Base-by-base conservation (phyloP, 2,113 vertebrate genomes). In the Macquaria australasica region DNA sequence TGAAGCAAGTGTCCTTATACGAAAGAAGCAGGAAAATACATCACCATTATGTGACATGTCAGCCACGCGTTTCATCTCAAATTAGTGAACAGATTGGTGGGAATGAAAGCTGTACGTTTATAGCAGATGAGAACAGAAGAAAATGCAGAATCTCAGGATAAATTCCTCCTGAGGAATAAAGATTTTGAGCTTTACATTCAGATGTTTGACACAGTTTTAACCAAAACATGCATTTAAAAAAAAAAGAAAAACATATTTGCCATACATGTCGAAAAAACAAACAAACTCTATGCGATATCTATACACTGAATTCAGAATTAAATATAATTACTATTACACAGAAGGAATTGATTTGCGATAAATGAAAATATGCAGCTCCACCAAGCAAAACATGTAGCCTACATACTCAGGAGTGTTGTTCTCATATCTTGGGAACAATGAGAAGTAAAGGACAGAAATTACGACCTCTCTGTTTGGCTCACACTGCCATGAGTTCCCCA, bases 401-500 rank as follows among this genome's bases (percentile, higher is more conserved):
- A 25, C 39, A 28, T 25, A 18, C 77, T 81, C 62, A 60, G 53
- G 70, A 39, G 71, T 70, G 45, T 34, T 87, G 88, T 89, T 88
- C 51, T 86, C 62, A 83, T 85, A 59, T 86, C 82, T 73, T 25
- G 78, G 80, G 74, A 93, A 93, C 89, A 90, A 89, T 80, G 86
- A 89, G 90, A 87, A 79, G 78, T 71, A 91, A 89, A 87, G 72
- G 79, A 92, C 84, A 89, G 83, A 90, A 94, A 91, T 93, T 82
- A 93, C 56, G 58, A 89, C 77, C 89, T 90, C 79, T 89, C 69
- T 83, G 74, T 92, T 91, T 72, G 64, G 77, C 83, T 88, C 79
- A 21, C 74, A 55, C 67, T 45, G 74, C 73, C 73, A 64, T 62
- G 69, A 79, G 58, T 70, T 90, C 88, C 87, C 85, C 55, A 43